phyloP scores from a whole-genome alignment of 2,888 invertebrate species.

The Agriopis aurantiaria region DNA sequence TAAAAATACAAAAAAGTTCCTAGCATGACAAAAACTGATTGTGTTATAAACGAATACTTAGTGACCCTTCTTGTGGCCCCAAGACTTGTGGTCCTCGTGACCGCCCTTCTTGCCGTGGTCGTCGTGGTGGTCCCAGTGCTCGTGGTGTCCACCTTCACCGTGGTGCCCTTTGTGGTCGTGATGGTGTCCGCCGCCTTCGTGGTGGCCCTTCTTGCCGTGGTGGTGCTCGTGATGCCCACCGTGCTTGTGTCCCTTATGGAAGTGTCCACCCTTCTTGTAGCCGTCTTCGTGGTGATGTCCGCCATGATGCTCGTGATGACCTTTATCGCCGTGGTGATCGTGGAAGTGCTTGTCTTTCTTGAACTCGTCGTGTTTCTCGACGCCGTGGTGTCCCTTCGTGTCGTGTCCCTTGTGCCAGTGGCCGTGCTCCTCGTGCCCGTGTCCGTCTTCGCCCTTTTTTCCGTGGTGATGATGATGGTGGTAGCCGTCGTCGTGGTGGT shows the following conservation, averaged over 20 bases:
- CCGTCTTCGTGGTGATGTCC: slow-evolving; percentile 91
- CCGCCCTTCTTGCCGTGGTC: slow-evolving; percentile 92
- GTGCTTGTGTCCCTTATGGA: slow-evolving; percentile 92
- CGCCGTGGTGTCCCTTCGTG: slow-evolving; percentile 92
- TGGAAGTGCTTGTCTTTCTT: slow-evolving; percentile 94
- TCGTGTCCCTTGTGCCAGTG: slow-evolving; percentile 93
- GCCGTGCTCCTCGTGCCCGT: slow-evolving; percentile 82
- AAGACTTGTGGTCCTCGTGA: slow-evolving; percentile 91
- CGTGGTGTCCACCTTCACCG: slow-evolving; percentile 91
- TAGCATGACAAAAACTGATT: slow-evolving; percentile 19
- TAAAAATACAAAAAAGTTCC: slow-evolving; percentile 26
- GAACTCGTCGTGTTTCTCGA: slow-evolving; percentile 93
- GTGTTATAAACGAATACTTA: slow-evolving; percentile 51
- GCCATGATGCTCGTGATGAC: slow-evolving; percentile 91
- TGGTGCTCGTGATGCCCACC: slow-evolving; percentile 91
- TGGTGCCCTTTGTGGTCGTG: slow-evolving; percentile 92
- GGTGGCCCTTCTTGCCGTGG: slow-evolving; percentile 91
- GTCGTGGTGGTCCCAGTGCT: slow-evolving; percentile 89
- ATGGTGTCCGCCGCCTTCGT: slow-evolving; percentile 91
- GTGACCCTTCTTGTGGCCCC: slow-evolving; percentile 87
- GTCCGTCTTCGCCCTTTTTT: slow-evolving; percentile 87
- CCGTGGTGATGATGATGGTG: slow-evolving; percentile 87
- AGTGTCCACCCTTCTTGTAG: slow-evolving; percentile 92
- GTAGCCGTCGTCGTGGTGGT: slow-evolving; percentile 88
- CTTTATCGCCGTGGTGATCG: slow-evolving; percentile 92